Evolutionary conservation across 1,140 invertebrate species (phyloP).

Genomic region (Bombus difficillimus): DNA sequence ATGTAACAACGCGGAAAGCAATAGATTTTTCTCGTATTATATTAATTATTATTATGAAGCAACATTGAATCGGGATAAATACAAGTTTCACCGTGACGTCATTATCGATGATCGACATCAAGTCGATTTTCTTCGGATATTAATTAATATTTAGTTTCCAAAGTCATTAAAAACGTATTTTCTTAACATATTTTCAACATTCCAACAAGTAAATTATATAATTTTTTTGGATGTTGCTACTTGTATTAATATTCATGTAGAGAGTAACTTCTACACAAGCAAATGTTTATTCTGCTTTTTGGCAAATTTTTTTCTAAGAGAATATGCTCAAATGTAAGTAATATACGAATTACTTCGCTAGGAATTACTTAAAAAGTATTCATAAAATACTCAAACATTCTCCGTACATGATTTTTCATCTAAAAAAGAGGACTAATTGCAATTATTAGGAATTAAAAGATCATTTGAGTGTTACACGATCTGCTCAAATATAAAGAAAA

Average conservation of each 20-base stretch:
- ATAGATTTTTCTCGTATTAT: neutral
- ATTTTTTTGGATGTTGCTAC: neutral
- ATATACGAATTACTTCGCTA: neutral
- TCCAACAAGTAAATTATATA: too few species aligned
- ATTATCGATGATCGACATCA: too few species aligned
- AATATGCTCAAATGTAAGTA: neutral
- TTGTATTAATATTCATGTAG: neutral
- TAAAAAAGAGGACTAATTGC: neutral
- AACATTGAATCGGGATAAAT: neutral
- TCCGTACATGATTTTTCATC: neutral
- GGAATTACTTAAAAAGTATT: neutral
- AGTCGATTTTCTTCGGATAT: neutral
- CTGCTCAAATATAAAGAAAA: neutral
- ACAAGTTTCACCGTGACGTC: too few species aligned
- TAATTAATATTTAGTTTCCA: neutral
- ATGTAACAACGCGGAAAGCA: neutral
- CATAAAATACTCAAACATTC: constrained; percentile 23
- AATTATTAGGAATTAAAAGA: neutral
- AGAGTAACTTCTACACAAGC: neutral
- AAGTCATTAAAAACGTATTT: neutral
- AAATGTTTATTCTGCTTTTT: neutral
- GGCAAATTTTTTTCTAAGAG: neutral
- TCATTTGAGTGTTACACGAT: neutral
- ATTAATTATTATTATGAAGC: neutral
- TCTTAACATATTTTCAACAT: too few species aligned